Conservation (phyloP, 2,888 invertebrate species). For the Drosophila neotestacea region DNA sequence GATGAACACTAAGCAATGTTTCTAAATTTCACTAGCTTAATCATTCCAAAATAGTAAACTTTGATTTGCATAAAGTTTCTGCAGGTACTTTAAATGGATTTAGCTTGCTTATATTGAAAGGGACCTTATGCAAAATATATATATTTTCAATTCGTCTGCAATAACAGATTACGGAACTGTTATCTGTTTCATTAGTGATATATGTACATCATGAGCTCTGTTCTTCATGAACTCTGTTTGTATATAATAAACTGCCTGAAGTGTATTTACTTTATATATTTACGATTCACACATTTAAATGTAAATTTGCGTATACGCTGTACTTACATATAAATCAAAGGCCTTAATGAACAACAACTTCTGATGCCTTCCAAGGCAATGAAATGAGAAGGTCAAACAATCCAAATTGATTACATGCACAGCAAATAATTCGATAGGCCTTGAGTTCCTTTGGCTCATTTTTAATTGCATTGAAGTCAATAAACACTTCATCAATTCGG, state of each 20-base stretch:
- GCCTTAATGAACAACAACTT: not conserved
- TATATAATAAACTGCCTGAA: not conserved
- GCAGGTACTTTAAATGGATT: not conserved
- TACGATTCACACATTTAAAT: not conserved
- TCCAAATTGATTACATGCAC: constrained; percentile 42
- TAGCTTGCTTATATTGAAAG: not conserved
- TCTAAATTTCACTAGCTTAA: not conserved
- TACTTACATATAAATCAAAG: constrained; percentile 2
- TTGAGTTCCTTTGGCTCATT: constrained; percentile 13
- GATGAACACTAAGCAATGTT: not conserved
- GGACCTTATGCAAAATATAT: not conserved
- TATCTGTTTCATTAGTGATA: not conserved
- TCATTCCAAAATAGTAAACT: not conserved
- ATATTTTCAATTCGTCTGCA: not conserved
- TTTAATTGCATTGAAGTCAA: constrained; percentile 46
- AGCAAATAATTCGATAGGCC: constrained; percentile 28
- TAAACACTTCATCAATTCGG: constrained; percentile 62
- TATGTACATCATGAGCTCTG: not conserved
- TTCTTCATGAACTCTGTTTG: not conserved
- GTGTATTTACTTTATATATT: not conserved
- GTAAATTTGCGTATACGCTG: not conserved
- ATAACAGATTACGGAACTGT: not conserved
- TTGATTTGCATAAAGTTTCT: not conserved
- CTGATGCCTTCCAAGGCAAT: not conserved
- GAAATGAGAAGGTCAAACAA: constrained; percentile 21